Percentiles rank a stretch among this genome's conserved stretches.
Conservation (phyloP, 37 sponge, comb jelly and placozoan species). For the Bolinopsis microptera region DNA sequence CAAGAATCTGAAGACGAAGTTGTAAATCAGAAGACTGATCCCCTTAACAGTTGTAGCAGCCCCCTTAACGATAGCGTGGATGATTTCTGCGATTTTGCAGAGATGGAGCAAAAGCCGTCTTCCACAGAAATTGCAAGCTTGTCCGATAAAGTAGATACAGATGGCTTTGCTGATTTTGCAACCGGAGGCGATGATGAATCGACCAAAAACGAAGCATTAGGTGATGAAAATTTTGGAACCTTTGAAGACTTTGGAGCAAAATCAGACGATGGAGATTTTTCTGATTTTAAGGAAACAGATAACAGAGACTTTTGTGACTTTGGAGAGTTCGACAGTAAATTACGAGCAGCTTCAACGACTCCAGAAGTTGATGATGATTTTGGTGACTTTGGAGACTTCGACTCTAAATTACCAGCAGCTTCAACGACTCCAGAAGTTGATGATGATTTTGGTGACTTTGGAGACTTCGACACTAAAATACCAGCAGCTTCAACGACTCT, state of each 20-base stretch:
- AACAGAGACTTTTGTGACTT: not conserved
- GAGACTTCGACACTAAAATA: not conserved
- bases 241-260: conserved; percentile 3
- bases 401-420: not conserved
- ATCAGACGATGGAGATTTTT: not conserved
- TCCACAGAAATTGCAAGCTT: too few relatives aligned
- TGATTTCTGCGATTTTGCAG: too few relatives aligned
- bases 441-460: conserved; percentile 2
- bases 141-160: not conserved
- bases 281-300: too few relatives aligned
- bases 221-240: not conserved
- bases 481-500: not conserved
- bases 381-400: not conserved
- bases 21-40: too few relatives aligned
- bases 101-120: too few relatives aligned
- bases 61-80: too few relatives aligned
- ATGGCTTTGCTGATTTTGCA: not conserved
- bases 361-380: not conserved
- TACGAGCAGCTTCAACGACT: too few relatives aligned
- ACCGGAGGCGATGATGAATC: not conserved
- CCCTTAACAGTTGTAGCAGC: too few relatives aligned
- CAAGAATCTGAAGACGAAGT: too few relatives aligned
- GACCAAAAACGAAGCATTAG: not conserved
- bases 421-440: too few relatives aligned
- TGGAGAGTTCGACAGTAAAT: not conserved